Conservation (phyloP, 2,113 vertebrate genomes). For the Phaethon lepturus region DNA sequence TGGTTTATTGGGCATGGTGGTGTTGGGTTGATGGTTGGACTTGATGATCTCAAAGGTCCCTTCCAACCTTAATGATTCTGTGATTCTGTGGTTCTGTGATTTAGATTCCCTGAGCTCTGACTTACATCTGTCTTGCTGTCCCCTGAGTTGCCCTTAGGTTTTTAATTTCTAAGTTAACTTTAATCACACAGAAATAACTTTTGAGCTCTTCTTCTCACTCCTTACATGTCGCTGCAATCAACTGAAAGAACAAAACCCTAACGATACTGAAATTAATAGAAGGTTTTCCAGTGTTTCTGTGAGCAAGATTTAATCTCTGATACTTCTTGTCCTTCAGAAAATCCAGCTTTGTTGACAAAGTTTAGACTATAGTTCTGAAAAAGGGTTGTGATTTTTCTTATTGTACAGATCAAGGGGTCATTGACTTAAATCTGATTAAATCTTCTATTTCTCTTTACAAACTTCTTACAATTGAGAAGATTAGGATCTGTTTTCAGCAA, state of each 20-base stretch:
- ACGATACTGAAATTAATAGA: not conserved
- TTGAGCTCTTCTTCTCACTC: not conserved
- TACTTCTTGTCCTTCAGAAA: not conserved
- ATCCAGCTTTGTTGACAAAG: not conserved
- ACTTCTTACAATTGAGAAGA: not conserved
- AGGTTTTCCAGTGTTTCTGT: not conserved
- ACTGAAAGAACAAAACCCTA: not conserved
- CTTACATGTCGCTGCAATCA: not conserved
- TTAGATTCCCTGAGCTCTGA: not conserved
- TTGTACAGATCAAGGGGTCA: not conserved
- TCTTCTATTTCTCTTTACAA: not conserved
- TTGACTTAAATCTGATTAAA: not conserved
- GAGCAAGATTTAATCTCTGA: not conserved
- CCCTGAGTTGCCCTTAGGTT: not conserved
- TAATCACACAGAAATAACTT: not conserved
- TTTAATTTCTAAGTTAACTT: not conserved
- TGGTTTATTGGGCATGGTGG: no score
- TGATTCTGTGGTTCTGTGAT: not conserved
- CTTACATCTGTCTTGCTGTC: not conserved
- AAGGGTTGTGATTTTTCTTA: not conserved
- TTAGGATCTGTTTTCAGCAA: not conserved
- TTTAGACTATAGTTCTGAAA: not conserved
- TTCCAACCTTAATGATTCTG: no score
- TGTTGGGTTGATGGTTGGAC: no score
- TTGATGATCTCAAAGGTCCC: no score